phyloP scores from a whole-genome alignment of 2,888 invertebrate species.

The Hypolimnas misippus region DNA sequence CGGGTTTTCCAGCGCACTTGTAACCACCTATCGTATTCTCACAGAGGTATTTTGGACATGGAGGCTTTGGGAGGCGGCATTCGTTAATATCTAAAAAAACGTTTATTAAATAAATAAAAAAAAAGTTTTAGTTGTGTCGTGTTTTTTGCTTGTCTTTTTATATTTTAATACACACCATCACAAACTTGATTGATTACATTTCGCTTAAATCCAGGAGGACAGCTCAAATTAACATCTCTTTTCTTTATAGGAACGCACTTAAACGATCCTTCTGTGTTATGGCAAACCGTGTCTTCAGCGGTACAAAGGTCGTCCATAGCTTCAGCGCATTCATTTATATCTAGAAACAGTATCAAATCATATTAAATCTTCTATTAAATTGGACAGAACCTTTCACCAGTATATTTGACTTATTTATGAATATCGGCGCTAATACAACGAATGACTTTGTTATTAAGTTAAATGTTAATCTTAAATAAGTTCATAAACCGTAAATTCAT shows the following conservation, averaged over 20 bases:
- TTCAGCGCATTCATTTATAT: conserved; percentile 90
- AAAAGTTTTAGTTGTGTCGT: too few species aligned
- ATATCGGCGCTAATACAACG: too few species aligned
- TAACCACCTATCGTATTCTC: conserved; percentile 80
- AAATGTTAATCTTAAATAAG: too few species aligned
- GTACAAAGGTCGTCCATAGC: conserved; percentile 84
- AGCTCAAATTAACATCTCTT: conserved; percentile 66
- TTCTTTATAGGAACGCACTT: conserved; percentile 82
- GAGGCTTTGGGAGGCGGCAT: conserved; percentile 84
- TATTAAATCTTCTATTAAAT: too few species aligned
- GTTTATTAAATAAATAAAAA: background rate
- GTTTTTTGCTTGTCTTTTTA: too few species aligned
- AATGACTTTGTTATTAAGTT: too few species aligned
- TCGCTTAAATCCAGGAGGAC: conserved; percentile 83
- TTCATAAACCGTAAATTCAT: too few species aligned
- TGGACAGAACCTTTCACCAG: too few species aligned
- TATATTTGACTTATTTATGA: too few species aligned
- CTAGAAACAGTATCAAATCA: conserved; percentile 64
- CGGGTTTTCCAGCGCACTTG: conserved; percentile 74
- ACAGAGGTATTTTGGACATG: conserved; percentile 77
- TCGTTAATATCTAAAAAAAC: conserved; percentile 90
- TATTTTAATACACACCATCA: conserved; percentile 66
- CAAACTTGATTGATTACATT: conserved; percentile 83
- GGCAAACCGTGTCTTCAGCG: conserved; percentile 84
- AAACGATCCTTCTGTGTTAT: conserved; percentile 87